These are phyloP conservation scores for Biston betularia DNA, from an alignment of 2,888 invertebrate species.

Conservation along the genomic window DNA sequence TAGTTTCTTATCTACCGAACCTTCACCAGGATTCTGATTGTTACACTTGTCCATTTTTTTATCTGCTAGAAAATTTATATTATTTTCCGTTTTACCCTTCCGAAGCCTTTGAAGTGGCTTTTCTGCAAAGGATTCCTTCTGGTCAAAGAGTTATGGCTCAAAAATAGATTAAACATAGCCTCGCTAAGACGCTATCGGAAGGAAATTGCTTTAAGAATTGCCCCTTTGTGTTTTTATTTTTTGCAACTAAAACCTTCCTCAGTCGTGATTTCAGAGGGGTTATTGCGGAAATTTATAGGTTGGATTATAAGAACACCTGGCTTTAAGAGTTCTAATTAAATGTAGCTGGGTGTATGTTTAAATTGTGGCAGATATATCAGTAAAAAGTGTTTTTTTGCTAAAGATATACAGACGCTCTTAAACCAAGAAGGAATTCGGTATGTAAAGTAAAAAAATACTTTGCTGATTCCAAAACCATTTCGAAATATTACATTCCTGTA, in stretches of 20 bases:
- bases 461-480: no score
- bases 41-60: slow-evolving; percentile 28
- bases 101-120: slow-evolving; percentile 46
- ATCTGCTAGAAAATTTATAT: slow-evolving; percentile 42
- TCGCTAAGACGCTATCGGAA: slow-evolving; percentile 44
- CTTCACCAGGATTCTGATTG: neutral
- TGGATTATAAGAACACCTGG: slow-evolving; percentile 30
- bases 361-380: neutral
- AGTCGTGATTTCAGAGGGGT: slow-evolving; percentile 29
- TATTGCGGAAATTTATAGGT: slow-evolving; percentile 27
- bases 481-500: no score
- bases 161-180: slow-evolving; percentile 46
- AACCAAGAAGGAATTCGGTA: no score
- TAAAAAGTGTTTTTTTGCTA: neutral
- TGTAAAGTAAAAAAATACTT: no score
- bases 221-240: slow-evolving; percentile 44
- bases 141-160: slow-evolving; percentile 47
- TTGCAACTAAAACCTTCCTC: slow-evolving; percentile 35
- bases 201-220: slow-evolving; percentile 48
- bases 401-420: no score
- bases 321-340: slow-evolving; percentile 26
- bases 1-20: slow-evolving; percentile 5
- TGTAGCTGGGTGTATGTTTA: slow-evolving; percentile 12
- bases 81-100: slow-evolving; percentile 45
- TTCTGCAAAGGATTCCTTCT: slow-evolving; percentile 46